These are phyloP conservation scores for Thumatha senex DNA, from an alignment of 2,888 invertebrate genomes.

Conservation along the genomic window DNA sequence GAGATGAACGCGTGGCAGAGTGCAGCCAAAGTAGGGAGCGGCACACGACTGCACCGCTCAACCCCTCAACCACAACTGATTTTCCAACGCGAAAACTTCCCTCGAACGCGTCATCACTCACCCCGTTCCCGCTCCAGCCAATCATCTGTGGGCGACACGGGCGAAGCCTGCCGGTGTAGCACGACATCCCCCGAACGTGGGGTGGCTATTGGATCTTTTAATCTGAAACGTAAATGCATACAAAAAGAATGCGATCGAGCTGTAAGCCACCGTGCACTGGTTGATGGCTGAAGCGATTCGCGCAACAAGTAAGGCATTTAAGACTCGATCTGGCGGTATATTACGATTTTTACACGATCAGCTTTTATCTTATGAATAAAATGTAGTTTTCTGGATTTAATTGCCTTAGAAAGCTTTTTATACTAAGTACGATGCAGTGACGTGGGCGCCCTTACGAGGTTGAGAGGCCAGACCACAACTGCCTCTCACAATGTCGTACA, in stretches of 20 bases:
- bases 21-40: constrained; percentile 63
- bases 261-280: constrained; percentile 64
- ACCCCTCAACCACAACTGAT: constrained; percentile 75
- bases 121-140: constrained; percentile 67
- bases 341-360: constrained; percentile 3
- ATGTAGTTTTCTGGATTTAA: background rate
- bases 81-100: constrained; percentile 79
- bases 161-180: constrained; percentile 59
- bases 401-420: too few relatives aligned
- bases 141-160: constrained; percentile 48
- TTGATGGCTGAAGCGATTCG: constrained; percentile 50
- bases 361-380: background rate
- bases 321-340: constrained; percentile 16
- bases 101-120: constrained; percentile 76
- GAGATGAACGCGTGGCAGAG: constrained; percentile 44
- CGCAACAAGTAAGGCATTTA: constrained; percentile 73
- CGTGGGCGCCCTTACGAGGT: too few relatives aligned
- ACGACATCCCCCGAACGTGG: constrained; percentile 65
- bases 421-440: background rate
- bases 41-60: constrained; percentile 66
- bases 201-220: constrained; percentile 81
- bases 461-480: too few relatives aligned
- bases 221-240: constrained; percentile 82
- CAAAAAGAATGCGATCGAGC: constrained; percentile 72
- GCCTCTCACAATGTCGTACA: too few relatives aligned